These are phyloP conservation scores for Ophioninae sp. DNA, from an alignment of 2,888 invertebrate species.

Conservation along the genomic window DNA sequence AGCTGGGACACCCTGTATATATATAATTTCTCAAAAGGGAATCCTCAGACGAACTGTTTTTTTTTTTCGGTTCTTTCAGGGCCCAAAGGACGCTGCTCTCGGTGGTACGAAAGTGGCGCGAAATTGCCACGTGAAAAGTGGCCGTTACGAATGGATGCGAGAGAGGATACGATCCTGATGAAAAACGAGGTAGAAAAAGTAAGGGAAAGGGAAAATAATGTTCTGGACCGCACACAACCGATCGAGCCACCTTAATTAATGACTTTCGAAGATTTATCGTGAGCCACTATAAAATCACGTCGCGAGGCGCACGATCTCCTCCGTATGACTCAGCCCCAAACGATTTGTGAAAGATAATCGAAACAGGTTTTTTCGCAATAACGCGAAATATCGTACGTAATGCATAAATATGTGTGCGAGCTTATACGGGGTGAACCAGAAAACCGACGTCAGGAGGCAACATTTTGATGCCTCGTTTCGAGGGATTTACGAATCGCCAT, in stretches of 20 bases:
- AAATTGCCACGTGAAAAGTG: not conserved
- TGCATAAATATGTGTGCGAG: not conserved
- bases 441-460: not conserved
- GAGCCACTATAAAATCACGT: constrained; percentile 28
- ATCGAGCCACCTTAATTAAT: constrained; percentile 39
- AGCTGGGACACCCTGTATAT: too few species aligned
- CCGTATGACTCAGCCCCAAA: constrained; percentile 35
- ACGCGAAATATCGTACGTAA: constrained; percentile 12
- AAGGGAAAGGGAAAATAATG: not conserved
- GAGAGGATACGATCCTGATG: not conserved
- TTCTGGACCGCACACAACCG: not conserved
- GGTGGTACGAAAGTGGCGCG: not conserved
- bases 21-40: not conserved
- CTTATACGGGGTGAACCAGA: too few species aligned
- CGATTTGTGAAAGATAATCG: constrained; percentile 14
- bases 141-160: not conserved
- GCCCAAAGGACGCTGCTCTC: not conserved
- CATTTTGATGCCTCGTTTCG: not conserved
- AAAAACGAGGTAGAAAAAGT: not conserved
- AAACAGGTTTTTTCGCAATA: constrained; percentile 32
- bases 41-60: not conserved
- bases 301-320: constrained; percentile 19
- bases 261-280: constrained; percentile 45
- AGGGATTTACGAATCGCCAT: too few species aligned
- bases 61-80: not conserved